Conservation (phyloP, 1,140 invertebrate species). For the Anadara kagoshimensis region DNA sequence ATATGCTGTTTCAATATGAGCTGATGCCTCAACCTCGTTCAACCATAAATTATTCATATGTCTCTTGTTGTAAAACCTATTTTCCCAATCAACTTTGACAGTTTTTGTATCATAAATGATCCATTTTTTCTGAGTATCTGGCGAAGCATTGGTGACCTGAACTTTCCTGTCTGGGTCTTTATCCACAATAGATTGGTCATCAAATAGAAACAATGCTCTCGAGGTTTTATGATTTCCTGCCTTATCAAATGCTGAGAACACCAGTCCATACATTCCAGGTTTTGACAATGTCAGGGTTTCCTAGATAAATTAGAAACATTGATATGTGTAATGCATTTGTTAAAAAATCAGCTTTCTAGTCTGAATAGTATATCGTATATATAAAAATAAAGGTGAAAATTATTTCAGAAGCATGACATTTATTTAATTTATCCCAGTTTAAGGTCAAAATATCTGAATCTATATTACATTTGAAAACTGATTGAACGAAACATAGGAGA, state of each 20-base stretch:
- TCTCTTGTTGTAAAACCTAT: constrained; percentile 38
- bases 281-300: constrained; percentile 19
- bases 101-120: constrained; percentile 21
- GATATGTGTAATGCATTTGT: too few species aligned
- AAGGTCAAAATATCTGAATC: too few species aligned
- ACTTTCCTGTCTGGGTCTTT: not conserved
- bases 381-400: not conserved
- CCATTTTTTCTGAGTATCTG: constrained; percentile 24
- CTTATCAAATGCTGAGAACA: constrained; percentile 41
- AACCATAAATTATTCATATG: constrained; percentile 43
- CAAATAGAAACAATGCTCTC: constrained; percentile 38
- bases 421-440: not conserved
- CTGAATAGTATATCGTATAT: not conserved
- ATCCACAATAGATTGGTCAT: constrained; percentile 32
- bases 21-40: constrained; percentile 23
- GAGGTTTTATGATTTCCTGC: constrained; percentile 46
- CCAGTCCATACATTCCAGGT: constrained; percentile 39
- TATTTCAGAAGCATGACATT: not conserved
- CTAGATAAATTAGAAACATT: constrained; percentile 2
- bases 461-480: too few species aligned
- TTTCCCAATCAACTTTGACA: constrained; percentile 35
- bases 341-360: not conserved
- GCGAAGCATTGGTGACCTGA: constrained; percentile 35
- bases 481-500: too few species aligned
- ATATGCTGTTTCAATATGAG: constrained; percentile 21